A percentile compares a stretch with the other conserved stretches of the same genome.
These are phyloP conservation scores for Colostygia pectinataria DNA, from an alignment of 2,888 invertebrate genomes.

Conservation along the genomic window DNA sequence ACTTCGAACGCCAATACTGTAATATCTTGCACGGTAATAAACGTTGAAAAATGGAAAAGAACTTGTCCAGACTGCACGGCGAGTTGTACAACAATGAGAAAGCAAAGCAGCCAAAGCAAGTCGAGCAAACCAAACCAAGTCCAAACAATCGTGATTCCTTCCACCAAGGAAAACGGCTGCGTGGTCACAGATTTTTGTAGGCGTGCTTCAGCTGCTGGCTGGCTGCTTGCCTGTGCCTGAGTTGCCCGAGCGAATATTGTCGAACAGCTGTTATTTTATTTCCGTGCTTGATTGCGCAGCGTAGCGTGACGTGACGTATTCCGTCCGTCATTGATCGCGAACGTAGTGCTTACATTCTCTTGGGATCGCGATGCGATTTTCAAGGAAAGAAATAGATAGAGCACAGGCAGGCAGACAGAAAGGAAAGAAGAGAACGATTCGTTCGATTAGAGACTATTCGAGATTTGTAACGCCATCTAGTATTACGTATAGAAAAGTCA, in stretches of 20 bases:
- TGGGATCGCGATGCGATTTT: too few relatives aligned
- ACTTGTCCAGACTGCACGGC: conserved; percentile 60
- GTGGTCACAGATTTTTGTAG: conserved; percentile 6
- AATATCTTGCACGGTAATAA: conserved; percentile 51
- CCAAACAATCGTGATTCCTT: conserved; percentile 70
- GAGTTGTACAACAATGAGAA: conserved; percentile 69
- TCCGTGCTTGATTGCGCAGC: conserved; percentile 79
- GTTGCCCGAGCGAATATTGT: conserved; percentile 80
- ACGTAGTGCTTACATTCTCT: too few relatives aligned
- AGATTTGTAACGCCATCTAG: background rate
- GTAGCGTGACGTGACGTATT: conserved; percentile 65
- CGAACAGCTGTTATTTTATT: conserved; percentile 82
- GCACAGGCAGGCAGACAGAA: too few relatives aligned
- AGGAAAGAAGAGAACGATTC: too few relatives aligned
- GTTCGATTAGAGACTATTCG: too few relatives aligned
- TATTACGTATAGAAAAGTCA: too few relatives aligned
- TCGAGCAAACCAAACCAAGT: conserved; percentile 38
- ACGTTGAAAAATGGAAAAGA: conserved; percentile 60
- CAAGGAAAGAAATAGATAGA: too few relatives aligned
- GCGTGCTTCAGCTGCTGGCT: conserved; percentile 64
- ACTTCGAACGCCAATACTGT: conserved; percentile 70
- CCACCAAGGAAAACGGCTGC: conserved; percentile 76
- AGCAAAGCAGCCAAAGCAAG: too few relatives aligned
- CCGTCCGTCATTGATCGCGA: conserved; percentile 57
- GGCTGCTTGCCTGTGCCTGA: conserved; percentile 45